These are phyloP conservation scores for Drosophila neocordata DNA, from an alignment of 1,140 invertebrate genomes.

Conservation along the genomic window DNA sequence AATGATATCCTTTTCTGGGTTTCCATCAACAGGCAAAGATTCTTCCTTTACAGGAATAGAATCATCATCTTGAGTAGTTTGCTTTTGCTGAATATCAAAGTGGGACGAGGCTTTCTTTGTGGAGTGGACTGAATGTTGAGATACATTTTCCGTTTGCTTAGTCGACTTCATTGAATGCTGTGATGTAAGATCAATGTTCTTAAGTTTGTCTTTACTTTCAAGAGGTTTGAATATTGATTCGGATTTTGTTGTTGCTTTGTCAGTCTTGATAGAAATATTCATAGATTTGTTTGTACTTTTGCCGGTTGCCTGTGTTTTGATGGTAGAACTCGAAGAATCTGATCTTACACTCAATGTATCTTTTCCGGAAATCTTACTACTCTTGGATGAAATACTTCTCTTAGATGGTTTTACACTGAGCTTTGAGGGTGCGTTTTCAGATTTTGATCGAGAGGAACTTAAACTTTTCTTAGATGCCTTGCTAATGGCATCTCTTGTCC, in stretches of 20 bases:
- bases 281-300: neutral
- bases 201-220: neutral
- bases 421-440: neutral
- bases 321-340: neutral
- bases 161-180: neutral
- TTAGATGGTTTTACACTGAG: neutral
- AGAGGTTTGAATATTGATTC: neutral
- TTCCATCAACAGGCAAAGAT: neutral
- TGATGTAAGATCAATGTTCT: neutral
- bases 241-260: neutral
- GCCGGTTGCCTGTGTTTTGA: neutral
- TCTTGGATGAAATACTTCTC: neutral
- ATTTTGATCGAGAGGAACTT: neutral
- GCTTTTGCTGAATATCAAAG: neutral
- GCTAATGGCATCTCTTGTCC: neutral
- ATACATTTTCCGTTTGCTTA: neutral
- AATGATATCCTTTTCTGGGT: neutral
- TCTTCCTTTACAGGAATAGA: neutral
- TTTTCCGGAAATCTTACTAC: slow-evolving; percentile 1
- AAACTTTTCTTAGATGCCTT: neutral
- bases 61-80: neutral
- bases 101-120: neutral
- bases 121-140: neutral
- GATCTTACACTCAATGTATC: neutral
- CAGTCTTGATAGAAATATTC: neutral